Evolutionary conservation across 64 coral and sea anemone species (phyloP).

Genomic region (Dendronephthya gigantea): DNA sequence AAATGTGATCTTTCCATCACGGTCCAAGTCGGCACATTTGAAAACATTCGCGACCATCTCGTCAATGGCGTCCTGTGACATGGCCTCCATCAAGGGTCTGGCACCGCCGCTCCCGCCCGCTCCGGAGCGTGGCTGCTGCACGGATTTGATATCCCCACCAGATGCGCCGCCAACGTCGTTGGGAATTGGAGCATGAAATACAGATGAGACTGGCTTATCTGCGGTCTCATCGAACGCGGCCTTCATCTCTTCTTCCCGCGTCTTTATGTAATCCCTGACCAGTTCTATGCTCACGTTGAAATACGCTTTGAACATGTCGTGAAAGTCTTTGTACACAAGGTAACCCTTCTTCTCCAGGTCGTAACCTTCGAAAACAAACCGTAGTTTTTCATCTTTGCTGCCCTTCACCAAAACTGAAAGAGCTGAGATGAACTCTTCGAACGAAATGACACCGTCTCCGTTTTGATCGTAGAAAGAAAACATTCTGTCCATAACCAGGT

Average conservation of each 20-base stretch:
- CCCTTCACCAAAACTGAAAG: constrained; percentile 90
- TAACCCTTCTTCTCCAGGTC: constrained; percentile 79
- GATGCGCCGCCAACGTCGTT: constrained; percentile 36
- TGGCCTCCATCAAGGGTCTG: constrained; percentile 90
- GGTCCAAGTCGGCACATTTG: constrained; percentile 60
- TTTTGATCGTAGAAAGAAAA: constrained; percentile 94
- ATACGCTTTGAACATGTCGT: constrained; percentile 97
- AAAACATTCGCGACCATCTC: constrained; percentile 99
- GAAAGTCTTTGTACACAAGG: constrained; percentile 64
- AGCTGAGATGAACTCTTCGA: constrained; percentile 78
- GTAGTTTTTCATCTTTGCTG: constrained; percentile 83
- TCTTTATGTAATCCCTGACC: constrained; percentile 79
- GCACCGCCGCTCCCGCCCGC: constrained; percentile 36
- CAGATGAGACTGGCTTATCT: constrained; percentile 81
- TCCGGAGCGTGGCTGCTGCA: constrained; percentile 42
- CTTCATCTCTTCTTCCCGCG: constrained; percentile 98
- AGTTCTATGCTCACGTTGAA: constrained; percentile 92
- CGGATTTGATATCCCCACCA: constrained; percentile 37
- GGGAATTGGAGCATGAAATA: constrained; percentile 97
- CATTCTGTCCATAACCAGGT: constrained; percentile 95
- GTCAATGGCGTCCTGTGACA: constrained; percentile 99
- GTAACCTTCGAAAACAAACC: constrained; percentile 79
- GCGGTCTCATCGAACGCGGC: constrained; percentile 83
- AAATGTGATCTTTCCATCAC: constrained; percentile 89
- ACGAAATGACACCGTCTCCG: constrained; percentile 65